These are phyloP conservation scores for Drosophila tripunctata DNA, from an alignment of 2,888 invertebrate species.

Conservation along the genomic window DNA sequence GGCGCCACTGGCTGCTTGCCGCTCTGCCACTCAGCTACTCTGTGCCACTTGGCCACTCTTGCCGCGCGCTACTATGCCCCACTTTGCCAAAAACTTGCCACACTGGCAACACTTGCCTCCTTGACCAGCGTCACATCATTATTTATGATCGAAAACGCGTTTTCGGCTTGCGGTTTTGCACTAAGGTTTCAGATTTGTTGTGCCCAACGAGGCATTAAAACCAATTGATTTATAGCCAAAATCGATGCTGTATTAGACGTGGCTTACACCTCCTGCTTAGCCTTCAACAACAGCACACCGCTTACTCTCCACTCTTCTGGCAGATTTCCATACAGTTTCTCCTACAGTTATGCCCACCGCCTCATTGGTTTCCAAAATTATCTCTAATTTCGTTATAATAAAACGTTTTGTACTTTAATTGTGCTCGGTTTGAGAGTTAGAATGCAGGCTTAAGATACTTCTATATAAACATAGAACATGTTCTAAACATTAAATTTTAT, in stretches of 20 bases:
- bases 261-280: neutral
- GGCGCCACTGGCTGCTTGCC: slow-evolving; percentile 38
- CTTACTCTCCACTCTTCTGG: no score
- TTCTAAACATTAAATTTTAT: no score
- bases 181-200: slow-evolving; percentile 56
- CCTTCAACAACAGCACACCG: no score
- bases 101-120: no score
- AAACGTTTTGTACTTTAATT: neutral
- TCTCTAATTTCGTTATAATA: slow-evolving; percentile 4
- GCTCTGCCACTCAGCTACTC: slow-evolving; percentile 13
- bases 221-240: slow-evolving; percentile 71
- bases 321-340: neutral
- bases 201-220: slow-evolving; percentile 65
- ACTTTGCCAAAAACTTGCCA: slow-evolving; percentile 3
- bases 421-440: neutral
- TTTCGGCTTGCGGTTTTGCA: slow-evolving; percentile 66
- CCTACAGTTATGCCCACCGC: neutral
- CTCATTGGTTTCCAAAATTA: neutral
- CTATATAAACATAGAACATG: no score
- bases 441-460: no score
- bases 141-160: slow-evolving; percentile 78
- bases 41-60: slow-evolving; percentile 1
- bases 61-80: slow-evolving; percentile 9
- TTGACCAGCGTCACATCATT: slow-evolving; percentile 58
- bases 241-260: slow-evolving; percentile 18